Evolutionary conservation across 2,888 invertebrate species (phyloP).

Genomic region (Brachypalpus laphriformis): DNA sequence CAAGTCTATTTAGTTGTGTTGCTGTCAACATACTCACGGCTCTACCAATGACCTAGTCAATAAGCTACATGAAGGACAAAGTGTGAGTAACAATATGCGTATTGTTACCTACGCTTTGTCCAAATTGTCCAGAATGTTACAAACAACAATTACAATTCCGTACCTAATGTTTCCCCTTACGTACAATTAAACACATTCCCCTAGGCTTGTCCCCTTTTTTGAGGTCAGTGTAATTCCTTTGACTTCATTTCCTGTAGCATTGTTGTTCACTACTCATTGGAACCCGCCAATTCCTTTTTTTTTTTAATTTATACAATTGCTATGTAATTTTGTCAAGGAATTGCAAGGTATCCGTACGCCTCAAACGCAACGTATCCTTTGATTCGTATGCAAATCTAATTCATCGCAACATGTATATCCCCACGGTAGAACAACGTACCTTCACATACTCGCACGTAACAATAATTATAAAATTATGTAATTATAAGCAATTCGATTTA

Average conservation of each 20-base stretch:
- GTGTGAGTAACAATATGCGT: too few species aligned
- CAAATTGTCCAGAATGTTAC: too few species aligned
- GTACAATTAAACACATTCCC: too few species aligned
- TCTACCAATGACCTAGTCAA: too few species aligned
- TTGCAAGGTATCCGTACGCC: constrained; percentile 37
- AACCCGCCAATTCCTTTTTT: neutral
- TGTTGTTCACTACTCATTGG: neutral
- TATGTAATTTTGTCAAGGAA: constrained; percentile 52
- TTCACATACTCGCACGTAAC: constrained; percentile 59
- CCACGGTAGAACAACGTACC: constrained; percentile 61
- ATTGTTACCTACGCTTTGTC: too few species aligned
- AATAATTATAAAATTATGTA: constrained; percentile 60
- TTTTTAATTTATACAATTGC: constrained; percentile 62
- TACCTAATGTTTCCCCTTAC: too few species aligned
- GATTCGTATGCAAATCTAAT: constrained; percentile 51
- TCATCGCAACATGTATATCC: constrained; percentile 35
- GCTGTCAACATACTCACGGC: too few species aligned
- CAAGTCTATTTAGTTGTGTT: too few species aligned
- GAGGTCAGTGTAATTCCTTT: constrained; percentile 34
- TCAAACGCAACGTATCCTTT: constrained; percentile 34
- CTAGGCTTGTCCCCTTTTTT: neutral
- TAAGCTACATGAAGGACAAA: too few species aligned
- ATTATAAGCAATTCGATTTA: constrained; percentile 67
- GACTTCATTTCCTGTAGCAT: constrained; percentile 6
- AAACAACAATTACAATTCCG: too few species aligned